phyloP scores from a whole-genome alignment of 2,113 vertebrate genomes.

The Oncorhynchus tshawytscha region DNA sequence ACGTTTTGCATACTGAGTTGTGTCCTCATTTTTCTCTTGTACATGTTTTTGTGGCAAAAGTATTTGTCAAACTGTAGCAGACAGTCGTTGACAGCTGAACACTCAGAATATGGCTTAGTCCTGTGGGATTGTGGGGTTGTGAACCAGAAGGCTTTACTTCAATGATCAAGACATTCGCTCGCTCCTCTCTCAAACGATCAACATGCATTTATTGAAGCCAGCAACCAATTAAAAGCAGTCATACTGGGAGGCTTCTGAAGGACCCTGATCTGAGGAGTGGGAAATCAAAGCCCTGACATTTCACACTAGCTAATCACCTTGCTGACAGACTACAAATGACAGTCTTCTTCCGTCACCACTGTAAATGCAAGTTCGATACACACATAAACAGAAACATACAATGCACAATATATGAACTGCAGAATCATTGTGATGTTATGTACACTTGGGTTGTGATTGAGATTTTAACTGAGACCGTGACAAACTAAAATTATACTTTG shows the following conservation, averaged over 20 bases:
- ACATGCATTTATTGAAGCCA: not conserved
- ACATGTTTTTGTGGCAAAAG: not conserved
- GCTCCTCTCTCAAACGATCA: constrained; percentile 1
- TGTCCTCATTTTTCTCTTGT: not conserved
- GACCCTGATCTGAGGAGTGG: not conserved
- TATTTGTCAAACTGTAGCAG: too few species aligned
- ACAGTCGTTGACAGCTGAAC: too few species aligned
- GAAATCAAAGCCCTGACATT: not conserved
- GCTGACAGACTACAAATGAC: not conserved
- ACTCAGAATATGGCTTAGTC: too few species aligned
- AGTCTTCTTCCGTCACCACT: not conserved
- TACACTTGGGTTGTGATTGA: too few species aligned
- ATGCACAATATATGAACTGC: too few species aligned
- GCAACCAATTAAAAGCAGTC: not conserved
- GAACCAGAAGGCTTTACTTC: too few species aligned
- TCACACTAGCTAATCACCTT: not conserved
- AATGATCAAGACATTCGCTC: too few species aligned
- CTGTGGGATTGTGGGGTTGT: too few species aligned
- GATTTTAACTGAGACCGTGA: too few species aligned
- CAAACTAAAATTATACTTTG: too few species aligned
- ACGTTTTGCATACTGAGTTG: constrained; percentile 15
- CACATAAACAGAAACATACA: not conserved
- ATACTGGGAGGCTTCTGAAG: not conserved
- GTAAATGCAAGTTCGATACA: not conserved
- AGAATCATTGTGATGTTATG: too few species aligned